A percentile compares a stretch with the other conserved stretches of the same genome.
phyloP scores from a whole-genome alignment of 2,888 invertebrate genomes.

The Rhingia campestris region DNA sequence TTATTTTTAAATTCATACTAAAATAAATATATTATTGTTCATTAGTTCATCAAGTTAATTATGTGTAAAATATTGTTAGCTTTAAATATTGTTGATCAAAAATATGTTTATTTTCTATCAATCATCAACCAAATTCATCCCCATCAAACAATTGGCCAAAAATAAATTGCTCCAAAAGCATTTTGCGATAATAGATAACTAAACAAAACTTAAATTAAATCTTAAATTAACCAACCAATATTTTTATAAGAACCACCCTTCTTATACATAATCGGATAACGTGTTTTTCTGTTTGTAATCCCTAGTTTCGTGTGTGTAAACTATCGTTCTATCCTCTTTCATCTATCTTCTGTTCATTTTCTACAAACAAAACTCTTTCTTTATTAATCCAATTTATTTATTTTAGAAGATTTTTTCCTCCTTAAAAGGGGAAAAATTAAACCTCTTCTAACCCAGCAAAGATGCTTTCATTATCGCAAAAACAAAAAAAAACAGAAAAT shows the following conservation, averaged over 20 bases:
- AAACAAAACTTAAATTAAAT: constrained; percentile 11
- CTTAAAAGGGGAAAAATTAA: constrained; percentile 18
- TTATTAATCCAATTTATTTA: constrained; percentile 69
- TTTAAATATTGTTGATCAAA: constrained; percentile 25
- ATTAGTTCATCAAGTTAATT: too few species aligned
- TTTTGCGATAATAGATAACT: constrained; percentile 61
- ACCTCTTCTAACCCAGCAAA: constrained; percentile 78
- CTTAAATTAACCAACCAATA: constrained; percentile 72
- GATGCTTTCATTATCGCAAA: constrained; percentile 83
- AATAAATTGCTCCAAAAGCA: constrained; percentile 4
- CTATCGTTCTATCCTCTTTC: constrained; percentile 58
- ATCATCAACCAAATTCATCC: constrained; percentile 48
- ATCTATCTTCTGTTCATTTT: constrained; percentile 67
- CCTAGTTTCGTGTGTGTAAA: constrained; percentile 59
- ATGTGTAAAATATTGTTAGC: too few species aligned
- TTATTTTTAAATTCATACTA: too few species aligned
- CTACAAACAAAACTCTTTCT: constrained; percentile 42
- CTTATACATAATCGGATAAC: constrained; percentile 39
- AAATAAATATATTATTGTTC: too few species aligned
- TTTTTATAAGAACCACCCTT: not conserved
- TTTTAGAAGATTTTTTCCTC: constrained; percentile 68
- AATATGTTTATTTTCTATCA: constrained; percentile 38
- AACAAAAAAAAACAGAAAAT: constrained; percentile 74
- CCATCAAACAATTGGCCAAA: constrained; percentile 62
- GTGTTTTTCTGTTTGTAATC: constrained; percentile 27